Evolutionary conservation across 2,888 invertebrate genomes (phyloP).

Genomic region (Callimorpha dominula): DNA sequence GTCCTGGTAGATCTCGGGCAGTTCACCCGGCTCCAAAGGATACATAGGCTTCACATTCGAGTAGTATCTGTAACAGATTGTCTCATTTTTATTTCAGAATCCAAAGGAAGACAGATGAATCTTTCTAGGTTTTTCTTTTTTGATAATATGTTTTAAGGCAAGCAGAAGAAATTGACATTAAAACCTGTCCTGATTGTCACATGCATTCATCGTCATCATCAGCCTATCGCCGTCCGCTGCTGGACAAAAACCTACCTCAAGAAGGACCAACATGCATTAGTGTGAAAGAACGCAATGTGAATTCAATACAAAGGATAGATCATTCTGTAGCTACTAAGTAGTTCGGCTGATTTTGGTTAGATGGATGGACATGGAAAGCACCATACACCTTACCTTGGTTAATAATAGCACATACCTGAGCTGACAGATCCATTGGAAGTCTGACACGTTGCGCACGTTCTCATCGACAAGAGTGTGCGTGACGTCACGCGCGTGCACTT

Average conservation of each 20-base stretch:
- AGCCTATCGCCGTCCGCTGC: too few relatives aligned
- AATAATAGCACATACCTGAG: conserved; percentile 81
- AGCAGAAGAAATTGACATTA: background rate
- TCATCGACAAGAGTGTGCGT: conserved; percentile 89
- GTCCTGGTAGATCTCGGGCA: conserved; percentile 74
- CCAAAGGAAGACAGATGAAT: background rate
- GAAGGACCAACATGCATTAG: too few relatives aligned
- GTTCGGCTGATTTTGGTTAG: background rate
- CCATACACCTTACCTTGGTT: too few relatives aligned
- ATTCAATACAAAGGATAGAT: too few relatives aligned
- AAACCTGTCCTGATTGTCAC: too few relatives aligned
- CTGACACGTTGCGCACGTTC: conserved; percentile 88
- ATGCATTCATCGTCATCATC: too few relatives aligned
- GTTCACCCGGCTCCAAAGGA: conserved; percentile 69
- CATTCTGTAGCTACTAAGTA: background rate
- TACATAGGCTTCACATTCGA: conserved; percentile 62
- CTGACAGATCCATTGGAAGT: conserved; percentile 95
- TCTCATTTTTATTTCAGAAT: background rate
- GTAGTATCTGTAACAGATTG: conserved; percentile 68
- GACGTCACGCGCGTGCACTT: conserved; percentile 93
- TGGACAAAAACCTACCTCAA: too few relatives aligned
- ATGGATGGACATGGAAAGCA: background rate
- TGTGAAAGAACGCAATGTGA: too few relatives aligned
- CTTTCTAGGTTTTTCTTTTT: background rate
- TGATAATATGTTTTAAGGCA: background rate